A percentile compares a stretch with the other conserved stretches of the same genome.
These are phyloP conservation scores for Microcebus lehilahytsara DNA, from an alignment of 2,113 vertebrate genomes.

Conservation along the genomic window DNA sequence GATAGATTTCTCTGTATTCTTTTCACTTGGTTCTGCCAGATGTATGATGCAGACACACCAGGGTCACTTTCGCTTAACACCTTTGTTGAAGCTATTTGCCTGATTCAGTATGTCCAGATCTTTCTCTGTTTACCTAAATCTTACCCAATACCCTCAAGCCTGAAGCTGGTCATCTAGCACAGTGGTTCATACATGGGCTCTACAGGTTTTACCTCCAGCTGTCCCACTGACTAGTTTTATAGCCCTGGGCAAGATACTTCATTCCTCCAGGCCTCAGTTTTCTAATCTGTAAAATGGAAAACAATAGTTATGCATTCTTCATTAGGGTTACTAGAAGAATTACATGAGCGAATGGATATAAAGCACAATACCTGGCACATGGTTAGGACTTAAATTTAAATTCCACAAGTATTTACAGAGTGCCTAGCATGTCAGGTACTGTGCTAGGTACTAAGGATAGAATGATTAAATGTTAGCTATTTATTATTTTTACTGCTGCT, in stretches of 20 bases:
- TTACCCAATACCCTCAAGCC: neutral
- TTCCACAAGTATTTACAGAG: neutral
- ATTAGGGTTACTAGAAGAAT: neutral
- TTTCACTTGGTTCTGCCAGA: neutral
- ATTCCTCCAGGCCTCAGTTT: neutral
- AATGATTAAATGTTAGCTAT: neutral
- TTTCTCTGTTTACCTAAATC: neutral
- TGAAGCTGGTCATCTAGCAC: neutral
- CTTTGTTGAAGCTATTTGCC: neutral
- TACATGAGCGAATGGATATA: neutral
- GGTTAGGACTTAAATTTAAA: neutral
- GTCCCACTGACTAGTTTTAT: neutral
- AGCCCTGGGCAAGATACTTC: neutral
- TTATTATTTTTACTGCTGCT: neutral
- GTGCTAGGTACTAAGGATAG: neutral
- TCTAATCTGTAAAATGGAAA: neutral
- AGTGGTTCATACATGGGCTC: neutral
- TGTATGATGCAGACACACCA: neutral
- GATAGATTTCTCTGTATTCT: neutral
- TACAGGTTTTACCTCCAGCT: neutral
- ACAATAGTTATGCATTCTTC: neutral
- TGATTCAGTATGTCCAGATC: neutral
- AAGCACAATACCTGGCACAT: neutral
- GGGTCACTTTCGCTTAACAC: neutral
- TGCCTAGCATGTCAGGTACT: neutral